These are phyloP conservation scores for Geococcyx californianus DNA, from an alignment of 2,113 vertebrate species.

Conservation along the genomic window DNA sequence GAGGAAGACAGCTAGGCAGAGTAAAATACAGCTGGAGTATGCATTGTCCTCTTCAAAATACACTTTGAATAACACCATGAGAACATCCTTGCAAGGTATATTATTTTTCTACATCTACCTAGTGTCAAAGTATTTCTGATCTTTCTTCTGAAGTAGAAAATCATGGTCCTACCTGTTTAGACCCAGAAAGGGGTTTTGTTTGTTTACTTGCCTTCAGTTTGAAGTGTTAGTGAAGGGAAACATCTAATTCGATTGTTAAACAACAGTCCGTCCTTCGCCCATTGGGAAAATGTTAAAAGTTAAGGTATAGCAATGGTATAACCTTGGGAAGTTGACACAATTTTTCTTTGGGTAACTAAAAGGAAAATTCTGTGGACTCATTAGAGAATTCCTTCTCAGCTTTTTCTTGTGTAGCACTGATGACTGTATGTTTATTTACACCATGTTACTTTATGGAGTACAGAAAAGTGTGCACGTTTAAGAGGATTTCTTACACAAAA, in stretches of 20 bases:
- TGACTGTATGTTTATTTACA: neutral
- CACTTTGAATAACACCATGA: neutral
- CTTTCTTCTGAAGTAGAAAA: neutral
- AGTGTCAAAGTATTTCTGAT: neutral
- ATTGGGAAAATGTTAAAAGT: neutral
- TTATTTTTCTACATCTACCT: neutral
- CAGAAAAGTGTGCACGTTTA: accelerated
- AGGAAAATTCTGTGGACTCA: neutral
- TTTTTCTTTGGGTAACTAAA: neutral
- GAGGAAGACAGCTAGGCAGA: neutral
- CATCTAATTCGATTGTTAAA: neutral
- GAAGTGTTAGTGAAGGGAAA: neutral
- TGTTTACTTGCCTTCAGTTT: neutral
- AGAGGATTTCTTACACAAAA: neutral
- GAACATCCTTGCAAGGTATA: neutral
- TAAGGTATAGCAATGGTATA: neutral
- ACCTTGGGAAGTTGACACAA: neutral
- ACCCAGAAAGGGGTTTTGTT: neutral
- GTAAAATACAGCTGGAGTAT: neutral
- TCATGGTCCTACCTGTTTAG: neutral
- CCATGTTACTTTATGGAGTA: neutral
- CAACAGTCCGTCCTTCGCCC: neutral
- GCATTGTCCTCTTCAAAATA: neutral
- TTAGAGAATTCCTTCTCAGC: neutral
- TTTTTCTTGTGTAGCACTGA: neutral